Conservation (phyloP, 1,140 invertebrate genomes). For the Trypoxylus dichotomus region DNA sequence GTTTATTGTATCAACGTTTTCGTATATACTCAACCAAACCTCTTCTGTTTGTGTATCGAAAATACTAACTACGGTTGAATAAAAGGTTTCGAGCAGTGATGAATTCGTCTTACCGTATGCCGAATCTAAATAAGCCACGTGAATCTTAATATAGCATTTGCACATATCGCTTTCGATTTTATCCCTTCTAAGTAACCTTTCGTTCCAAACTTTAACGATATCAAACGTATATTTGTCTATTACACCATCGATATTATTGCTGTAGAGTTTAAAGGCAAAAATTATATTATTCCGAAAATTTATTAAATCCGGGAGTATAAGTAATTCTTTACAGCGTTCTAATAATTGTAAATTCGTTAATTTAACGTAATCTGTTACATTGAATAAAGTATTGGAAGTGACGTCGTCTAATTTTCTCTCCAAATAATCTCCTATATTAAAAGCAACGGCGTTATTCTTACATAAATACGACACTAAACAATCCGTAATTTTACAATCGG, state of each 20-base stretch:
- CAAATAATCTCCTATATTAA: not conserved
- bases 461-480: not conserved
- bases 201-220: conserved; percentile 4
- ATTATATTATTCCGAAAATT: not conserved
- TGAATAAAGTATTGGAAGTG: not conserved
- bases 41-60: conserved; percentile 33
- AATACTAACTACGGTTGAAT: conserved; percentile 2
- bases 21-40: conserved; percentile 20
- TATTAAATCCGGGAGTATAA: not conserved
- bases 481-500: not conserved
- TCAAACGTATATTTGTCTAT: not conserved
- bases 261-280: not conserved
- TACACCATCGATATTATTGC: not conserved
- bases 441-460: not conserved
- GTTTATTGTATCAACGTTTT: not conserved
- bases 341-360: not conserved
- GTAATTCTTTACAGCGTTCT: not conserved
- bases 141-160: not conserved
- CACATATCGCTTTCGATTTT: conserved; percentile 5
- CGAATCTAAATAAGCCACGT: not conserved
- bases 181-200: not conserved
- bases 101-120: not conserved
- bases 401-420: not conserved
- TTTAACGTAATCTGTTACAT: not conserved
- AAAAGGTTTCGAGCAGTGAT: not conserved